These are phyloP conservation scores for Chymomyza procnemis DNA, from an alignment of 2,888 invertebrate species.

Conservation along the genomic window DNA sequence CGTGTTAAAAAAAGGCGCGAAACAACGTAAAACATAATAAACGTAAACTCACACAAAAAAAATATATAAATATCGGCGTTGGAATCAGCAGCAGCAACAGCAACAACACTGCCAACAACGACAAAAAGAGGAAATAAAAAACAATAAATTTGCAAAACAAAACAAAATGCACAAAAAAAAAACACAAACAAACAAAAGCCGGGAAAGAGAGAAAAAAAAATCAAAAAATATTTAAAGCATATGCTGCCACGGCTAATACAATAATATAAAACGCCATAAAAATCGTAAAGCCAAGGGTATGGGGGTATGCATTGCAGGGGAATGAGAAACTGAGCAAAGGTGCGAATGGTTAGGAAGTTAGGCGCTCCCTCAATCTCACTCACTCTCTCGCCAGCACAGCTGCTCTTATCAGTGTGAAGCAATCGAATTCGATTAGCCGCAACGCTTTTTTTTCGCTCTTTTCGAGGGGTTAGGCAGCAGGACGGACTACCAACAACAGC, in stretches of 20 bases:
- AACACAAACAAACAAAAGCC: slow-evolving; percentile 9
- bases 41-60: slow-evolving; percentile 24
- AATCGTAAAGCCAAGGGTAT: slow-evolving; percentile 38
- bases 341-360: slow-evolving; percentile 6
- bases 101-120: no score
- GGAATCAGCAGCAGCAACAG: slow-evolving; percentile 50
- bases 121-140: slow-evolving; percentile 19
- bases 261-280: slow-evolving; percentile 69
- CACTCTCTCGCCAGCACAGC: slow-evolving; percentile 48
- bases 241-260: slow-evolving; percentile 67
- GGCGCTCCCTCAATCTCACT: no score
- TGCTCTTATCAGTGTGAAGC: slow-evolving; percentile 75
- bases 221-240: slow-evolving; percentile 53
- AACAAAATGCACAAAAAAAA: slow-evolving; percentile 30
- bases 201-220: slow-evolving; percentile 24
- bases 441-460: slow-evolving; percentile 1
- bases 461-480: slow-evolving; percentile 13
- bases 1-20: slow-evolving; percentile 45
- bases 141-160: slow-evolving; percentile 6
- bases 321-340: neutral
- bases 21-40: slow-evolving; percentile 47
- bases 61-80: slow-evolving; percentile 59
- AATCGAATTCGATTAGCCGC: slow-evolving; percentile 72
- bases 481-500: slow-evolving; percentile 17
- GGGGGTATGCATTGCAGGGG: slow-evolving; percentile 18